Base-by-base conservation (phyloP, 2,888 invertebrate species). In the Cephonodes hylas region DNA sequence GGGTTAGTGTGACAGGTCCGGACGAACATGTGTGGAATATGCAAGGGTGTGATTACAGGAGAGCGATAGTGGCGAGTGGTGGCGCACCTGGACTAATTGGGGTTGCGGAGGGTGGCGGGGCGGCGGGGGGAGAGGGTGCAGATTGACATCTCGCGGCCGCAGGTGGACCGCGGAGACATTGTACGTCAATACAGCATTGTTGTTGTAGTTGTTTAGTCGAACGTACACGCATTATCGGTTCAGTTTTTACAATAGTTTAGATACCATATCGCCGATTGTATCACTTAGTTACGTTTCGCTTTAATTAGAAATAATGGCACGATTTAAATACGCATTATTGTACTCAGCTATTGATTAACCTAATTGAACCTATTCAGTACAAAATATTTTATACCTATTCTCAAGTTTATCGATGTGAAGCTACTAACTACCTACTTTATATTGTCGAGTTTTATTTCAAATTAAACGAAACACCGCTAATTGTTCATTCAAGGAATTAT, bases 41-140 rank as follows among this genome's bases (percentile, higher is more conserved):
- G 38, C 8, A 8, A n/a, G 8, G 10, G 13, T 38, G 8, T 20
- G 44, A 44, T 44, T 18, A 44, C 20, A 44, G 20, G 20, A 20
- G 44, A 7, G 44, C 20, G 44, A 8, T 20, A 44, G 44, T 42
- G 15, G 42, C 42, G 42, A n/a, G 15, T 15, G 42, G 42, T 42
- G 42, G 42, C 6, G 42, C 48, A 48, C 48, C 48, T 48, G 48
- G n/a, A 6, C 27, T 48, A 48, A 48, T 48, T 48, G 48, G 15
- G n/a, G n/a, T n/a, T n/a, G 53, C 15, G 53, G 27, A 13, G 34
- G 34, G 34, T 34, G 34, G 10, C 34, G 13, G 7, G 2, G 34
- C 34, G 7, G 34, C 13, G 34, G 34, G 10, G 34, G 10, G 34
- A n/a, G n/a, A n/a, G 13, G 38, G 13, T n/a, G 38, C n/a, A 38